These are phyloP conservation scores for Pterocles orientalis DNA, from an alignment of 2,113 vertebrate genomes.

Conservation along the genomic window DNA sequence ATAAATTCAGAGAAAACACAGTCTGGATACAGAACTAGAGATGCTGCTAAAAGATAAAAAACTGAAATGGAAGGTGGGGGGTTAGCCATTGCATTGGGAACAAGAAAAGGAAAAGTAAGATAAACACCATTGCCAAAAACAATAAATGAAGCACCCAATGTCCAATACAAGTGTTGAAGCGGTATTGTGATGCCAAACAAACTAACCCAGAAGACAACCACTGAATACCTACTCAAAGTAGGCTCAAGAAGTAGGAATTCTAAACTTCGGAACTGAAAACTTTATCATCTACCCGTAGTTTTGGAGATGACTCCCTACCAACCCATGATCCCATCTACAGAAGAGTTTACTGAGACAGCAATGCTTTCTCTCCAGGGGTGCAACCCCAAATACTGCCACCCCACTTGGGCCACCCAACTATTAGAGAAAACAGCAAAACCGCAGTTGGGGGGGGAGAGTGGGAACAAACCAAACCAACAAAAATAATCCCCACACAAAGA, in stretches of 20 bases:
- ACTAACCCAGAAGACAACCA: neutral
- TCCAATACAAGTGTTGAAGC: fast-evolving
- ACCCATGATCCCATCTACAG: neutral
- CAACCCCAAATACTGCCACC: neutral
- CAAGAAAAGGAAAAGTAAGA: neutral
- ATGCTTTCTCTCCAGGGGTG: neutral
- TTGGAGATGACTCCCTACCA: neutral
- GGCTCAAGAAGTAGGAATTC: neutral
- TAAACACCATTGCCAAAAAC: neutral
- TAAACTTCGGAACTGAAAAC: neutral
- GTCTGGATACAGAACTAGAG: neutral
- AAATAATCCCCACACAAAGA: neutral
- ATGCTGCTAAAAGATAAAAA: neutral
- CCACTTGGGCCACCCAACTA: neutral
- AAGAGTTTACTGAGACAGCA: neutral
- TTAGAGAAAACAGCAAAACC: neutral
- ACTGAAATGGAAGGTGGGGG: neutral
- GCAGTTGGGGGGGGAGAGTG: fast-evolving
- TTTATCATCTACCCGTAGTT: neutral
- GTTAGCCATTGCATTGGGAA: neutral
- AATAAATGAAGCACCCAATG: neutral
- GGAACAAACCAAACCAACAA: neutral
- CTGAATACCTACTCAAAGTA: too few species aligned
- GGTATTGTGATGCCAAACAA: neutral
- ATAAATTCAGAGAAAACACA: neutral